Base-by-base conservation (phyloP, 2,797 vertebrate species). In the Phoeniculus purpureus region DNA sequence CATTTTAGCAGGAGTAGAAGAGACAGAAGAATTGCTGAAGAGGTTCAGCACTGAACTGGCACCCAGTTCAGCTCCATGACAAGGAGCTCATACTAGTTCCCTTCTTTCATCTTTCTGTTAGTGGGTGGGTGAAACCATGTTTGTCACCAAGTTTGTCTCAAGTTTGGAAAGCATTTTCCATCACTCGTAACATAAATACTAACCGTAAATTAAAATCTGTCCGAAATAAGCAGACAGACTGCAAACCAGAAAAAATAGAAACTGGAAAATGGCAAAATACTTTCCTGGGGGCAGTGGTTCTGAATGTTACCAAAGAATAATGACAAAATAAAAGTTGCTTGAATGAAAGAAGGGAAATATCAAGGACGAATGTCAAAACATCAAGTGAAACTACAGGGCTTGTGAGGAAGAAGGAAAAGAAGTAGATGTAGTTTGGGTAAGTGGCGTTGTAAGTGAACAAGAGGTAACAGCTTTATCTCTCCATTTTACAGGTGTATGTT, bases 1-100 rank as follows among this genome's bases (percentile, higher is more conserved):
- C 16, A 14, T 87, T 90, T 82, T 68, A 85, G 54, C 51, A 85
- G 65, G 59, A 80, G 26, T 9, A 77, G 61, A 50, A 70, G 51
- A 90, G 58, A 65, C 27, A 37, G 73, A 72, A 75, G 79, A 94
- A 45, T 55, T 87, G 59, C 82, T 89, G 66, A 85, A 81, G 90
- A 67, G 61, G 32, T 84, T 86, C 65, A 55, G 27, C 34, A 64
- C 72, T 86, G 50, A 80, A 59, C 23, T 83, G 78, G 23, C 48
- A 85, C 59, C 32, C 22, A 65, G 9, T 81, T 65, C 68, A 50
- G 32, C 25, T 80, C 58, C 26, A 1, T 17, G 23, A 45, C n/a
- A 62, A 54, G 45, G 32, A 90, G 31, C 23, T 75, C 3, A 0
- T 52, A 5, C 3, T 29, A 65, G 20, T 59, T 82, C 43, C 32